phyloP scores from a whole-genome alignment of 2,797 vertebrate species.

The Phalloptychus januarius region DNA sequence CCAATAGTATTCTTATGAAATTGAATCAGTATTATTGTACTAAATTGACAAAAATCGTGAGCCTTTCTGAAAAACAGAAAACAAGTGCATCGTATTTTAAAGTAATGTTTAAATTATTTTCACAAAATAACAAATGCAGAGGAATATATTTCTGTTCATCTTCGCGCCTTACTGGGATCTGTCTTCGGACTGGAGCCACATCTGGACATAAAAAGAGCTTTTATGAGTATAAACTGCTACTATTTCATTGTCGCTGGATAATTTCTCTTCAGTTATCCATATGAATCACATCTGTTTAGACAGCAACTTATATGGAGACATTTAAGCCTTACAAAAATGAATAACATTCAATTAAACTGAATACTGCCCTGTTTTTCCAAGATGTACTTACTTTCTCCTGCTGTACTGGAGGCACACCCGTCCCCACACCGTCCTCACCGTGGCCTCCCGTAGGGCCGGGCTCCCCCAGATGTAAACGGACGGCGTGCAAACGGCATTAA shows the following conservation, averaged over 20 bases:
- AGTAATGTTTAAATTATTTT: neutral
- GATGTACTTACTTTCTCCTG: conserved; percentile 36
- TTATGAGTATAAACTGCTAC: neutral
- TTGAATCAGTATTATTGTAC: neutral
- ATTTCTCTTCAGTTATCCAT: neutral
- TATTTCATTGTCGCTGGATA: neutral
- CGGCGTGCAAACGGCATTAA: conserved; percentile 66
- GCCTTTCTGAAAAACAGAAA: neutral
- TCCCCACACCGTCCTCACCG: conserved; percentile 54
- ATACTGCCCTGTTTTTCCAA: neutral
- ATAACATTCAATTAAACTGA: neutral
- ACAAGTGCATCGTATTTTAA: neutral
- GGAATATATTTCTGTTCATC: neutral
- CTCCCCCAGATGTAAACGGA: conserved; percentile 73
- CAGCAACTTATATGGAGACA: neutral
- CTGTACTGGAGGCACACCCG: conserved; percentile 52
- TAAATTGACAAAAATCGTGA: neutral
- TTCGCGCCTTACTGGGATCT: neutral
- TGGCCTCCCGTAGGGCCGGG: conserved; percentile 60
- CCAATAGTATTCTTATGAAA: neutral
- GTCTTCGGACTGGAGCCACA: neutral
- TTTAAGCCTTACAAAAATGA: neutral
- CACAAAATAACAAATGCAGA: neutral
- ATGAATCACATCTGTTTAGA: neutral
- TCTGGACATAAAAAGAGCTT: neutral